These are phyloP conservation scores for Saccostrea cuccullata DNA, from an alignment of 1,140 invertebrate genomes.

Conservation along the genomic window DNA sequence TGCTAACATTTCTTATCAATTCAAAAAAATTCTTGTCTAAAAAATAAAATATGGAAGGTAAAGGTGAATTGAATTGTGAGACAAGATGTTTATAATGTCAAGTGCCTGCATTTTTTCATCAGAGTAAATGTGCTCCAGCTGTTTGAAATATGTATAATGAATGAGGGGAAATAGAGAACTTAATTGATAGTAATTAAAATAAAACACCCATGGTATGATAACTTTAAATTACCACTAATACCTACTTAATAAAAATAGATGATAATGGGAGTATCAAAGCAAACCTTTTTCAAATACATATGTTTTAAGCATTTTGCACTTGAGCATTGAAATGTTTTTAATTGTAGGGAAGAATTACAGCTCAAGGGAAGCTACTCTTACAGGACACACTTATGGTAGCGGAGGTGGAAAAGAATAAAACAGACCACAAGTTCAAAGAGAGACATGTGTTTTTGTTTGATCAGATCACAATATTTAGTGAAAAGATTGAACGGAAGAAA, in stretches of 20 bases:
- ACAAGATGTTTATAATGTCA: too few species aligned
- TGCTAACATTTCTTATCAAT: too few species aligned
- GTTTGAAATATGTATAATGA: too few species aligned
- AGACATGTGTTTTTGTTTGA: slow-evolving; percentile 98
- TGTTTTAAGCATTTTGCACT: background rate
- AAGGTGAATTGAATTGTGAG: background rate
- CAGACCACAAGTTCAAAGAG: slow-evolving; percentile 85
- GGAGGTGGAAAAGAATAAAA: slow-evolving; percentile 81
- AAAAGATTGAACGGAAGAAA: slow-evolving; percentile 90
- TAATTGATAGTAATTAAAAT: too few species aligned
- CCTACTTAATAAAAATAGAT: background rate
- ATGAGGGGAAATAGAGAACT: too few species aligned
- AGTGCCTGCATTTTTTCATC: background rate
- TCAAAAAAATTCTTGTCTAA: too few species aligned
- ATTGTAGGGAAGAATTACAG: slow-evolving; percentile 95
- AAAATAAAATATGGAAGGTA: background rate
- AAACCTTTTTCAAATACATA: background rate
- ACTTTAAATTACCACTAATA: background rate
- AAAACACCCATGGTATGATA: too few species aligned
- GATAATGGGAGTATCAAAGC: background rate
- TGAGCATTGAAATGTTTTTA: background rate
- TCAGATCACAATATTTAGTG: slow-evolving; percentile 98
- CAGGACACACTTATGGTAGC: slow-evolving; percentile 89
- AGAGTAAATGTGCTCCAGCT: too few species aligned
- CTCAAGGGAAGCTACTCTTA: slow-evolving; percentile 95